phyloP scores from a whole-genome alignment of 1,140 invertebrate species.

The Drosophila leontia region DNA sequence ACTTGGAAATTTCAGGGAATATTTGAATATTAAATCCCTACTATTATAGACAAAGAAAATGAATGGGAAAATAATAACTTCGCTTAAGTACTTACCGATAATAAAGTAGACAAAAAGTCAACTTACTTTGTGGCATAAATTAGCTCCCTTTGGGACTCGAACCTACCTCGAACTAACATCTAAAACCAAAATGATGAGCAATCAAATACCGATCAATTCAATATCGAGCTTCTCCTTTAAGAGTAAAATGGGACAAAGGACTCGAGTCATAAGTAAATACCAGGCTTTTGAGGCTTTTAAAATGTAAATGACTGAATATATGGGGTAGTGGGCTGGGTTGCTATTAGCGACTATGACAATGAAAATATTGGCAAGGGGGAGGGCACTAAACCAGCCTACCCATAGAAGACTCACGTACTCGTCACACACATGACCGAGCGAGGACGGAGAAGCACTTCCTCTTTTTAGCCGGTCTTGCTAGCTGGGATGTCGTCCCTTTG shows the following conservation, averaged over 20 bases:
- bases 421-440: conserved; percentile 5
- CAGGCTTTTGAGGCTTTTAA: conserved; percentile 70
- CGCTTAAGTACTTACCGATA: neutral
- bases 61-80: conserved; percentile 4
- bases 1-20: neutral
- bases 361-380: conserved; percentile 57
- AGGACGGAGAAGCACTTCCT: conserved; percentile 1
- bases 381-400: conserved; percentile 49
- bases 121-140: neutral
- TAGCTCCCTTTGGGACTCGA: neutral
- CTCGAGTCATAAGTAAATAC: conserved; percentile 64
- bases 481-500: conserved; percentile 70
- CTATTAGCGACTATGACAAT: conserved; percentile 79
- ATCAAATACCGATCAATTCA: conserved; percentile 10
- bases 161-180: neutral
- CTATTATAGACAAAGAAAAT: no score
- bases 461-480: conserved; percentile 18
- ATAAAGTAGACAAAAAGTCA: neutral
- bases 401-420: conserved; percentile 38
- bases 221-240: neutral
- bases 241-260: neutral
- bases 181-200: neutral
- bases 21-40: neutral
- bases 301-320: conserved; percentile 69
- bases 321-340: conserved; percentile 44